Evolutionary conservation across 2,113 vertebrate genomes (phyloP).

Genomic region (Cepphus grylle): DNA sequence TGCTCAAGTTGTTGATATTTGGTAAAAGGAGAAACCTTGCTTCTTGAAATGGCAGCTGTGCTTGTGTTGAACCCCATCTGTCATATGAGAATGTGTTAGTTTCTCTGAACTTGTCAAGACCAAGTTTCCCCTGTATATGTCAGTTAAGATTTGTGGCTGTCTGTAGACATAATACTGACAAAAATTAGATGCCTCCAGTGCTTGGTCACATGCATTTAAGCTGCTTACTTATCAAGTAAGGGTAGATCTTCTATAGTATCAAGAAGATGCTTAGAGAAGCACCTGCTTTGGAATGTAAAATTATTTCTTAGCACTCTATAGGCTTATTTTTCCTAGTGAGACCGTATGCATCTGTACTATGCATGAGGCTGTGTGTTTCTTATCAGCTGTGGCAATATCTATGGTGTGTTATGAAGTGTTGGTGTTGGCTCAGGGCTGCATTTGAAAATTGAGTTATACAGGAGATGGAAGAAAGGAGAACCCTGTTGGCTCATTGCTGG

Average conservation of each 20-base stretch:
- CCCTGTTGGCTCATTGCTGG: rapidly evolving
- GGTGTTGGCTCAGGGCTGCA: neutral
- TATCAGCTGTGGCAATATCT: neutral
- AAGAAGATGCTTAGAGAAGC: neutral
- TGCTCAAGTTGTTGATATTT: neutral
- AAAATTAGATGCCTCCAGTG: neutral
- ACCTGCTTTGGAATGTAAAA: neutral
- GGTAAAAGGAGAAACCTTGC: neutral
- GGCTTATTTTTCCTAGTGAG: neutral
- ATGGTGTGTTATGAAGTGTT: neutral
- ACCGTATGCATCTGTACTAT: rapidly evolving
- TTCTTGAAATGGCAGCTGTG: neutral
- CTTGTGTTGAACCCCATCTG: neutral
- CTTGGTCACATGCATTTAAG: neutral
- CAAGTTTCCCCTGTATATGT: neutral
- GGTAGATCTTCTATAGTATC: neutral
- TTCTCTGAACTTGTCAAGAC: neutral
- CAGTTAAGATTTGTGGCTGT: neutral
- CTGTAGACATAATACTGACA: neutral
- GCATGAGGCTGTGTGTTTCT: neutral
- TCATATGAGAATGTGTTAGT: neutral
- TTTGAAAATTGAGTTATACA: neutral
- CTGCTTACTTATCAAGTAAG: neutral
- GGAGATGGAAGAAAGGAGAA: neutral
- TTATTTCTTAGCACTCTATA: neutral